Evolutionary conservation across 2,797 vertebrate species (phyloP), one percentile per base, ranked within the genome.

Genomic region (Monodelphis domestica): DNA sequence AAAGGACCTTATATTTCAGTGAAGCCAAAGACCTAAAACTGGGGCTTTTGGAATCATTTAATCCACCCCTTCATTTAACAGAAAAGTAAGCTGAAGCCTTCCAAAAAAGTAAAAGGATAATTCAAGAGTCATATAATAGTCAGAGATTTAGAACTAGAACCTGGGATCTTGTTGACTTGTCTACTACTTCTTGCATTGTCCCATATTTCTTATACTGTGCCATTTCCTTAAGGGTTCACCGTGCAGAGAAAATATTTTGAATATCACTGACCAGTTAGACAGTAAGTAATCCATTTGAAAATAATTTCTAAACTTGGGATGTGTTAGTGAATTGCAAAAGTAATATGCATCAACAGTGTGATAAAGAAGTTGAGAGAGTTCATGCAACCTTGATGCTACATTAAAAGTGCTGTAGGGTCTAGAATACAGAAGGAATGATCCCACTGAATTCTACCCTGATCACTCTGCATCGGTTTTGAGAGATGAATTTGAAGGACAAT

Each of bases 191-290:
- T 78, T 78, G 63, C 17, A n/a, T 78, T 78, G n/a, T 1, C 3
- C 63, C 6, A 78, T 7, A 45, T 45, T 78, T 78, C 57, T 45
- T 45, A 24, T 45, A 29, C 45, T 78, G 29, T 3, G 53, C 12
- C 33, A 6, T 78, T 51, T 4, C 90, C 12, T 3, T 63, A 54
- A 53, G 17, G 12, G 14, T 56, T 95, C 0, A 30, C 11, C 45
- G 92, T 11, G 56, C 33, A 95, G 12, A 53, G 38, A 93, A 91
- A 89, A n/a, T 52, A 89, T 52, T 92, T 90, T 12, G 53, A 89
- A 57, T 53, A n/a, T 0, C 53, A 50, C 5, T 28, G 56, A 50
- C 57, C 14, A 53, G 17, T 45, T 52, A 9, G 14, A 88, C 10
- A 89, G 33, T n/a, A 55, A 55, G 24, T 3, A 50, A 6, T 12